Percentiles rank a stretch among this genome's conserved stretches.
phyloP scores from a whole-genome alignment of 2,888 invertebrate species.

The Drosophila bunnanda region DNA sequence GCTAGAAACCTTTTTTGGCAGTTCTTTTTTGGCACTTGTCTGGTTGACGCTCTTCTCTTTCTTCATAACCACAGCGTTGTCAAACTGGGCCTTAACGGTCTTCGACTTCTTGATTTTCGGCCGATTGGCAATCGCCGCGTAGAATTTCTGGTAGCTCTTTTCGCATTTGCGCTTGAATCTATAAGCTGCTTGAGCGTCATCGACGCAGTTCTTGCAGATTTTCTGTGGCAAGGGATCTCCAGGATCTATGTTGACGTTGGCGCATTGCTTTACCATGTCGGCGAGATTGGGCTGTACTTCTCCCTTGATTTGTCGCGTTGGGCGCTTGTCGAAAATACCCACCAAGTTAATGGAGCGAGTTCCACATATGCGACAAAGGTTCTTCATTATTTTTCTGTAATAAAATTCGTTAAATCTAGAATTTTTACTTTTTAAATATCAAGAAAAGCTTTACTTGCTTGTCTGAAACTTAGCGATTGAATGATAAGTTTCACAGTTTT shows the following conservation, averaged over 20 bases:
- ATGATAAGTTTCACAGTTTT: neutral
- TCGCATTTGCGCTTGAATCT: constrained; percentile 34
- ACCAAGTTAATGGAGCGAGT: constrained; percentile 10
- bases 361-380: constrained; percentile 28
- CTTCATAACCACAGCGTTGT: neutral
- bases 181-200: constrained; percentile 28
- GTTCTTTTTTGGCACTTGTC: constrained; percentile 1
- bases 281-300: constrained; percentile 9
- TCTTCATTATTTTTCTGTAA: neutral
- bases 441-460: neutral
- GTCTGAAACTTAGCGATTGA: constrained; percentile 9
- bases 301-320: neutral
- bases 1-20: neutral
- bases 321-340: constrained; percentile 20
- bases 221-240: constrained; percentile 28
- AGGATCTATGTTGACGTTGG: constrained; percentile 13
- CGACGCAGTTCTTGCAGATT: constrained; percentile 31
- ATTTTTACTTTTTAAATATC: neutral
- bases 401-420: neutral
- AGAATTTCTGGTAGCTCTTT: constrained; percentile 22
- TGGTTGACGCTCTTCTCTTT: neutral
- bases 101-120: neutral
- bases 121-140: neutral
- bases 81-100: neutral
- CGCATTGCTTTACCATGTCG: constrained; percentile 25